These are phyloP conservation scores for Cololabis saira DNA, from an alignment of 2,113 vertebrate species.

Conservation along the genomic window DNA sequence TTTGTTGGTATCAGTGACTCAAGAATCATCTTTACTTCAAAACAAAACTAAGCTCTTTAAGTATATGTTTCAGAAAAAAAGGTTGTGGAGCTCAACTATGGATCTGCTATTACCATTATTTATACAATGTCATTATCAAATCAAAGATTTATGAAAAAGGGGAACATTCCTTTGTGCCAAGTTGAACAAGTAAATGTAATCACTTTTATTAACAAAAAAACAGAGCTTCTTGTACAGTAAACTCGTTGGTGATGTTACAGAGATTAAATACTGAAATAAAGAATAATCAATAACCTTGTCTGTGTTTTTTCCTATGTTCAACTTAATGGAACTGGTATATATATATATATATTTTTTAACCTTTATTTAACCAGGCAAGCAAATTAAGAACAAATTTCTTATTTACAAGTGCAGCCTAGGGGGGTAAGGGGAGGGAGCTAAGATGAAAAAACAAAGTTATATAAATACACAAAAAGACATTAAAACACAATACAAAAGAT, in stretches of 20 bases:
- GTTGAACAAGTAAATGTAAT: conserved; percentile 56
- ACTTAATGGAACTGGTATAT: not conserved
- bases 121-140: conserved; percentile 42
- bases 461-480: too few relatives aligned
- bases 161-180: conserved; percentile 69
- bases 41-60: conserved; percentile 18
- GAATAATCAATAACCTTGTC: not conserved
- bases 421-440: too few relatives aligned
- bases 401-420: too few relatives aligned
- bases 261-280: conserved; percentile 74
- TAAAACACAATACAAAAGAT: too few relatives aligned
- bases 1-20: conserved; percentile 31
- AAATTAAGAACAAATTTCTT: too few relatives aligned
- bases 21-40: conserved; percentile 26
- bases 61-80: conserved; percentile 27
- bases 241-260: conserved; percentile 61
- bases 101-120: conserved; percentile 34
- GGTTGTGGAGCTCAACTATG: conserved; percentile 25
- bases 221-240: conserved; percentile 63
- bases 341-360: too few relatives aligned
- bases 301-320: not conserved
- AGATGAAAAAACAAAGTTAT: too few relatives aligned
- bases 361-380: too few relatives aligned
- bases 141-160: conserved; percentile 42
- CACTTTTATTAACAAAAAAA: conserved; percentile 34